Evolutionary conservation across 2,888 invertebrate species (phyloP).

Genomic region (Ophioninae sp.): DNA sequence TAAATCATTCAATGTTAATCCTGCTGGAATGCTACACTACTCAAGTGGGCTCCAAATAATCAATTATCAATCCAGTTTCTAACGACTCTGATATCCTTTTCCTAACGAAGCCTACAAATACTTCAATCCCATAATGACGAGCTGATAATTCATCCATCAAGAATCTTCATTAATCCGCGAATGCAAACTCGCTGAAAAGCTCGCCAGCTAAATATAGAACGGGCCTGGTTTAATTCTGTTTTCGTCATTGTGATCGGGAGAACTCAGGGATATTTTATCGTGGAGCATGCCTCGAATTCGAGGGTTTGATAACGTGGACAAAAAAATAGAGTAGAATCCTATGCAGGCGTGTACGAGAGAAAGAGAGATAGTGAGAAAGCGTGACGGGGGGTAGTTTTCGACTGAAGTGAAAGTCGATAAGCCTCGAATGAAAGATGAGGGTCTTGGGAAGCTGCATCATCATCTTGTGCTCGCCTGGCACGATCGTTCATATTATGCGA

Average conservation of each 20-base stretch:
- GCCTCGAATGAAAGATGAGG: conserved; percentile 64
- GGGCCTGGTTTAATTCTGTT: conserved; percentile 31
- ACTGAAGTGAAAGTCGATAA: conserved; percentile 66
- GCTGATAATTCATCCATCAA: background rate
- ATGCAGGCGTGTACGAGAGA: conserved; percentile 33
- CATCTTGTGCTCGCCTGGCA: conserved; percentile 45
- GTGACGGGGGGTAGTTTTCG: conserved; percentile 55
- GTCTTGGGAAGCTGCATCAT: conserved; percentile 60
- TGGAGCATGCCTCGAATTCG: conserved; percentile 47
- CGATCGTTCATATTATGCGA: conserved; percentile 40
- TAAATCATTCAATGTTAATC: background rate
- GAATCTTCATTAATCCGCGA: conserved; percentile 2
- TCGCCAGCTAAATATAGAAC: background rate
- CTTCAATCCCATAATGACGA: background rate
- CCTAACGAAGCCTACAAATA: background rate
- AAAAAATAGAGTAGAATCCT: conserved; percentile 42
- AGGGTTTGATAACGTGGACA: conserved; percentile 58
- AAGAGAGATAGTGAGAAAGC: conserved; percentile 29
- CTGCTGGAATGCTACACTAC: background rate
- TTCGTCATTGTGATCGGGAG: conserved; percentile 41
- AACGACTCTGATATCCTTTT: background rate
- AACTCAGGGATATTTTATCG: conserved; percentile 43
- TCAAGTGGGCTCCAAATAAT: background rate
- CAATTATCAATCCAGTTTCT: background rate
- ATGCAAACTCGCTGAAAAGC: background rate